Evolutionary conservation across 2,888 invertebrate species (phyloP).

Genomic region (Cantharis lateralis): DNA sequence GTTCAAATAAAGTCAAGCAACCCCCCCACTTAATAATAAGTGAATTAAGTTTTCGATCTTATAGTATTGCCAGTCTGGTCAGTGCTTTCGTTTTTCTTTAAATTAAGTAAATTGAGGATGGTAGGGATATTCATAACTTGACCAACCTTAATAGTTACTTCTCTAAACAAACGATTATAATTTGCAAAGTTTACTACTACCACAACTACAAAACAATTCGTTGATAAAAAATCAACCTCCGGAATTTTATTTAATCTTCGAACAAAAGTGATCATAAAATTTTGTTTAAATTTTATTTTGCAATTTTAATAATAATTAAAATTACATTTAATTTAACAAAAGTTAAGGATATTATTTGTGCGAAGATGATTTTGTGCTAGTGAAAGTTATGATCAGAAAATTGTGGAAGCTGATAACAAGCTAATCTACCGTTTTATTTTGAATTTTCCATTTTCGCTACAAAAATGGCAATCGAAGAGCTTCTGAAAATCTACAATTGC

Average conservation of each 20-base stretch:
- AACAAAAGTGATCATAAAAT: background rate
- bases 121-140: constrained; percentile 18
- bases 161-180: background rate
- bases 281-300: background rate
- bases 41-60: background rate
- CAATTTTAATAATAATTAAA: background rate
- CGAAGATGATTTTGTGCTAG: background rate
- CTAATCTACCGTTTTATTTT: background rate
- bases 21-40: background rate
- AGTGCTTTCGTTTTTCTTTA: constrained; percentile 9
- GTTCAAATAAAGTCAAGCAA: background rate
- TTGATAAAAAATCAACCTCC: background rate
- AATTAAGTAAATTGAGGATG: constrained; percentile 10
- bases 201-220: constrained; percentile 1
- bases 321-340: background rate
- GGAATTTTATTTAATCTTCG: background rate
- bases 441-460: background rate
- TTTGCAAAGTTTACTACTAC: constrained; percentile 21
- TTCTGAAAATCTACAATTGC: background rate
- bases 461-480: background rate
- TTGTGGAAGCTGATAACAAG: background rate
- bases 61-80: background rate
- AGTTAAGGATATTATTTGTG: background rate
- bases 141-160: background rate
- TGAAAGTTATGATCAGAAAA: background rate